A percentile compares a stretch with the other conserved stretches of the same genome.
These are phyloP conservation scores for Cyanoliseus patagonus DNA, from an alignment of 2,113 vertebrate genomes.

Conservation along the genomic window DNA sequence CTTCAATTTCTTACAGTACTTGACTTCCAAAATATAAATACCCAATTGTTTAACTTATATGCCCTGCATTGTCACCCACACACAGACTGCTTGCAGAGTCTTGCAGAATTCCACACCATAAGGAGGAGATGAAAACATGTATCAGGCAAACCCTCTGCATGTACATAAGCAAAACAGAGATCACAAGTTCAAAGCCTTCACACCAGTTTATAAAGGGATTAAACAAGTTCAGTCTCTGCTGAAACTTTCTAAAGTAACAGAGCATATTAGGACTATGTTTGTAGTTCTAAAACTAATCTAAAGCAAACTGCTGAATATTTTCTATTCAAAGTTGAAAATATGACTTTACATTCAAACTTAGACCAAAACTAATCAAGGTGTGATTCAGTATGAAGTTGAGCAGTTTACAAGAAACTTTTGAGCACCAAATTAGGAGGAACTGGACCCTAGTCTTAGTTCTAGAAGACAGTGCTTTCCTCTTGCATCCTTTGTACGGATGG, in stretches of 20 bases:
- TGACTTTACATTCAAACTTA: background rate
- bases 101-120: background rate
- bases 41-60: background rate
- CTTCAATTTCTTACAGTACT: background rate
- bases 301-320: background rate
- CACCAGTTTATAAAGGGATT: background rate
- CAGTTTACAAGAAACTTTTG: background rate
- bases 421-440: background rate
- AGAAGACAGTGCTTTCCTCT: background rate
- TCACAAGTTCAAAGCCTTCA: background rate
- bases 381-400: background rate
- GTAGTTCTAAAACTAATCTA: background rate
- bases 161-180: background rate
- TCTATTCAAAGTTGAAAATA: background rate
- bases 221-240: background rate
- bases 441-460: background rate
- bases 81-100: fast-evolving
- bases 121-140: fast-evolving
- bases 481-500: fast-evolving
- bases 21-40: background rate
- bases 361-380: background rate
- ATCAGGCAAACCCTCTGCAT: background rate
- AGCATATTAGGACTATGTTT: background rate
- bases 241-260: background rate
- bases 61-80: background rate